phyloP scores from a whole-genome alignment of 1,140 invertebrate genomes.

The Watersipora subatra region DNA sequence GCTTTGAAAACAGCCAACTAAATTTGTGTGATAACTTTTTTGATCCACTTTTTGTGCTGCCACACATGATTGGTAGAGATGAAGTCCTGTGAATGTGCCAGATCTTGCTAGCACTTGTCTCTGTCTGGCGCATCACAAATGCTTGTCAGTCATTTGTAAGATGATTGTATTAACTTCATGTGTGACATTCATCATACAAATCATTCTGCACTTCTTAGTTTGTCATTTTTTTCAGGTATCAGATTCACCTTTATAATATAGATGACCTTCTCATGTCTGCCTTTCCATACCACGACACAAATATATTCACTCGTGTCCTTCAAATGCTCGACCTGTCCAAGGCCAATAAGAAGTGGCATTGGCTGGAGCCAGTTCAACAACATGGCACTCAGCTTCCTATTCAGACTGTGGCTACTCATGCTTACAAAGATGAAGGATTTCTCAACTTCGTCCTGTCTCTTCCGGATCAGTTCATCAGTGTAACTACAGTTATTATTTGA shows the following conservation, averaged over 20 bases:
- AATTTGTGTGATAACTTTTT: too few relatives aligned
- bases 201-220: neutral
- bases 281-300: constrained; percentile 79
- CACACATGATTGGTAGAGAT: too few relatives aligned
- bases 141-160: too few relatives aligned
- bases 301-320: constrained; percentile 66
- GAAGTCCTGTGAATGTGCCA: too few relatives aligned
- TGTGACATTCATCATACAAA: too few relatives aligned
- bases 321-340: constrained; percentile 58
- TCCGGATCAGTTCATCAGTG: constrained; percentile 51
- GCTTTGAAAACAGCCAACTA: too few relatives aligned
- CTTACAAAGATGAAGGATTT: constrained; percentile 53
- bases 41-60: too few relatives aligned
- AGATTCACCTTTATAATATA: constrained; percentile 73
- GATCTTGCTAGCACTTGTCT: too few relatives aligned
- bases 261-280: constrained; percentile 63
- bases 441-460: constrained; percentile 59
- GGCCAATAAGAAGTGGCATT: constrained; percentile 54
- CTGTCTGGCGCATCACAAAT: too few relatives aligned
- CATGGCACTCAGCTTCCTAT: constrained; percentile 56
- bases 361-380: constrained; percentile 56
- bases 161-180: too few relatives aligned
- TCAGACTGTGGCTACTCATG: constrained; percentile 56
- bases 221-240: constrained; percentile 48
- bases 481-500: constrained; percentile 23